A percentile compares a stretch with the other conserved stretches of the same genome.
Conservation (phyloP, 2,888 invertebrate genomes). For the Himalopsyche tibetana region DNA sequence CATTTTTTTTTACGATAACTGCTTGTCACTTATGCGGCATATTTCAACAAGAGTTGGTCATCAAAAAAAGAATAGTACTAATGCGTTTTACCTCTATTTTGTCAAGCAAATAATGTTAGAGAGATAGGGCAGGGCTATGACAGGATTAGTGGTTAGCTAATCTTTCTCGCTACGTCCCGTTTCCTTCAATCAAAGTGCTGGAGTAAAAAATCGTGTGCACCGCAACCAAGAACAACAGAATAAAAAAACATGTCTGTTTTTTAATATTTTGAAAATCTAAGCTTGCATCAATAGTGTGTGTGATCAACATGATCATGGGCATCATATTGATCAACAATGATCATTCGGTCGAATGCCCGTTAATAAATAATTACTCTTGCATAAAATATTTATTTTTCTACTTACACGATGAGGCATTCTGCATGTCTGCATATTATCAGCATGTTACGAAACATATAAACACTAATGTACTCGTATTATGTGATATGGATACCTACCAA, state of each 20-base stretch:
- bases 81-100: no score
- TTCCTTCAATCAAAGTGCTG: no score
- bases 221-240: neutral
- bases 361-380: neutral
- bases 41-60: no score
- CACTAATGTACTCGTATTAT: neutral
- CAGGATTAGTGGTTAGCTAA: no score
- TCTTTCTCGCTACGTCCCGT: no score
- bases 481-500: neutral
- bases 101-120: no score
- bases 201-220: no score
- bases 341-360: neutral
- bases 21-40: no score
- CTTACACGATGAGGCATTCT: neutral
- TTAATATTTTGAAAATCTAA: neutral
- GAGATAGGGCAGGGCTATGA: no score
- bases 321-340: neutral
- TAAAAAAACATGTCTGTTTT: no score
- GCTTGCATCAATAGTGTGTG: neutral
- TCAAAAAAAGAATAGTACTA: no score
- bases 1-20: no score
- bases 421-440: neutral
- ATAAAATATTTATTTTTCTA: neutral
- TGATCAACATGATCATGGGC: neutral
- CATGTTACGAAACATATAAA: neutral